phyloP scores from a whole-genome alignment of 2,888 invertebrate species.

The Drosophila robusta region DNA sequence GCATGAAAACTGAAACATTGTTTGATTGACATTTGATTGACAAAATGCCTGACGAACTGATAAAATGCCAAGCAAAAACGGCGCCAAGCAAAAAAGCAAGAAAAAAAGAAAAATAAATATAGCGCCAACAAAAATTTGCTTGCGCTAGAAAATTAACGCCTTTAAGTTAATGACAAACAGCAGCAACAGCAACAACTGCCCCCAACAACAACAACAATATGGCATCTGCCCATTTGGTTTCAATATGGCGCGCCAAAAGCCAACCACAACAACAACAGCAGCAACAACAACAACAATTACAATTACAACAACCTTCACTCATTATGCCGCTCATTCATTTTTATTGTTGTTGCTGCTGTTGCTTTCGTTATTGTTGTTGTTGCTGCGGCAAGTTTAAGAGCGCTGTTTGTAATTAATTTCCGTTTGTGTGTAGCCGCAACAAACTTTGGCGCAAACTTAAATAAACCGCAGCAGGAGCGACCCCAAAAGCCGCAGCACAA shows the following conservation, averaged over 20 bases:
- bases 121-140: slow-evolving; percentile 50
- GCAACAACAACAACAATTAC: slow-evolving; percentile 20
- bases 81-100: slow-evolving; percentile 44
- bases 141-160: slow-evolving; percentile 63
- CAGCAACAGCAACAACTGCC: slow-evolving; percentile 28
- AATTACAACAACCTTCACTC: slow-evolving; percentile 60
- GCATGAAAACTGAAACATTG: slow-evolving; percentile 59
- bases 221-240: slow-evolving; percentile 39
- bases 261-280: slow-evolving; percentile 17
- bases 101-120: slow-evolving; percentile 31
- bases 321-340: slow-evolving; percentile 65
- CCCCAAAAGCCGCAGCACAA: slow-evolving; percentile 28
- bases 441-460: slow-evolving; percentile 66
- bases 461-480: slow-evolving; percentile 63
- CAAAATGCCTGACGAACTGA: slow-evolving; percentile 57
- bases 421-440: slow-evolving; percentile 75
- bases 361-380: slow-evolving; percentile 26
- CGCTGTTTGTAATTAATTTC: slow-evolving; percentile 79
- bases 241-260: slow-evolving; percentile 26
- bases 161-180: slow-evolving; percentile 55
- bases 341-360: slow-evolving; percentile 37
- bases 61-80: slow-evolving; percentile 54
- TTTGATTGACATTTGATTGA: slow-evolving; percentile 79
- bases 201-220: slow-evolving; percentile 20
- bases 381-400: slow-evolving; percentile 64